phyloP scores from a whole-genome alignment of 2,888 invertebrate genomes.

The Seladonia tumulorum region DNA sequence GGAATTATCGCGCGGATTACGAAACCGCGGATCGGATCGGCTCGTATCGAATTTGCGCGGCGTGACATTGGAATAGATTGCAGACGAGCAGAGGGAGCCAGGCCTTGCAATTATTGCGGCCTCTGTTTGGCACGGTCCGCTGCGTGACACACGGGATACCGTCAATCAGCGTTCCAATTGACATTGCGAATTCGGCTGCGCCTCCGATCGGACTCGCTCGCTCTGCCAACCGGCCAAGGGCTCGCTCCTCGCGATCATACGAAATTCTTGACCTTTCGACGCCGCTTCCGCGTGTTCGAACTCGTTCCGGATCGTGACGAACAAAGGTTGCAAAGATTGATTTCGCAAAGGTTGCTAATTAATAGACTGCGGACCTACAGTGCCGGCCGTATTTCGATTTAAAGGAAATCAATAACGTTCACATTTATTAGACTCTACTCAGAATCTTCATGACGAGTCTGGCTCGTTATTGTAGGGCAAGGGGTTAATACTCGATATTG shows the following conservation, averaged over 20 bases:
- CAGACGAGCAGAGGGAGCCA: background rate
- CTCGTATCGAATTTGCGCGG: background rate
- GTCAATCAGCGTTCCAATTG: constrained; percentile 74
- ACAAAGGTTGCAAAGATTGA: background rate
- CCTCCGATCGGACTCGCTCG: constrained; percentile 44
- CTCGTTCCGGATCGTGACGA: background rate
- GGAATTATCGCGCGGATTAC: background rate
- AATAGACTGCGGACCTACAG: background rate
- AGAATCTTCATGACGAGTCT: too few species aligned
- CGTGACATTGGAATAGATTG: constrained; percentile 31
- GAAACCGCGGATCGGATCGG: constrained; percentile 14
- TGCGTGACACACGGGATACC: constrained; percentile 64
- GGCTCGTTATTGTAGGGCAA: too few species aligned
- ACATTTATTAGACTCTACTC: too few species aligned
- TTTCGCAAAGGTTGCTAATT: background rate
- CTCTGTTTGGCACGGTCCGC: constrained; percentile 56
- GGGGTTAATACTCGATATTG: too few species aligned
- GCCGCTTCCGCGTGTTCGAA: background rate
- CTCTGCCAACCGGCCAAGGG: constrained; percentile 52
- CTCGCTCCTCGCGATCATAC: constrained; percentile 22
- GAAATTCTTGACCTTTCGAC: constrained; percentile 38
- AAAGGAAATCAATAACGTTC: too few species aligned
- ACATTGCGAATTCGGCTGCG: constrained; percentile 66
- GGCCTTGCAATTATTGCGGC: constrained; percentile 37
- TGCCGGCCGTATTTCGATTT: too few species aligned